Percentiles rank a stretch among this genome's conserved stretches.
phyloP scores from a whole-genome alignment of 1,140 invertebrate species.

The Drosophila gunungcola region DNA sequence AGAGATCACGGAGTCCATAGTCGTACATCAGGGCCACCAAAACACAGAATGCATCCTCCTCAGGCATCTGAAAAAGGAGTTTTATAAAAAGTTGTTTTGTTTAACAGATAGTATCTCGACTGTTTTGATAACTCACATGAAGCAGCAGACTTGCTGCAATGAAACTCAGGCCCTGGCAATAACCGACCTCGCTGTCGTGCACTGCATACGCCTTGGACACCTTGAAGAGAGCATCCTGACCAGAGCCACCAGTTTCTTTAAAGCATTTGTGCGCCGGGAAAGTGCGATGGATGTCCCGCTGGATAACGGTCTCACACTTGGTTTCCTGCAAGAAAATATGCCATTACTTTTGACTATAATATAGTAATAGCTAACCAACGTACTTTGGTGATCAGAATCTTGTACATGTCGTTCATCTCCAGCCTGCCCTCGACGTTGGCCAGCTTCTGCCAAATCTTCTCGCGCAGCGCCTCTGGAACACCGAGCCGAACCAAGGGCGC shows the following conservation, averaged over 20 bases:
- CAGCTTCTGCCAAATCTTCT: conserved; percentile 98
- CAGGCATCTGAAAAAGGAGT: conserved; percentile 93
- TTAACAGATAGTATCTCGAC: not conserved
- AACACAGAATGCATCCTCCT: conserved; percentile 99
- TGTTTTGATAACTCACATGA: conserved; percentile 90
- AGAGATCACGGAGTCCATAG: conserved; percentile 96
- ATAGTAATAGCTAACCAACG: conserved; percentile 14
- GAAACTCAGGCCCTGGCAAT: conserved; percentile 99
- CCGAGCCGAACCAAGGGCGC: conserved; percentile 92
- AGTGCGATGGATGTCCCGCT: conserved; percentile 98
- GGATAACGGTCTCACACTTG: conserved; percentile 95
- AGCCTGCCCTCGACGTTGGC: conserved; percentile 93
- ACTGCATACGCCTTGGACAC: conserved; percentile 99
- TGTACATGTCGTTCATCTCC: conserved; percentile 96
- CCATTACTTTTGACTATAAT: not conserved
- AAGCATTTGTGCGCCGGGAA: conserved; percentile 99
- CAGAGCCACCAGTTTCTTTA: conserved; percentile 93
- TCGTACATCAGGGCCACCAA: conserved; percentile 98
- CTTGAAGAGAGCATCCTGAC: conserved; percentile 97
- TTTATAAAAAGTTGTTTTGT: not conserved
- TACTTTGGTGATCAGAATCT: conserved; percentile 94
- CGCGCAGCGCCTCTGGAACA: conserved; percentile 97
- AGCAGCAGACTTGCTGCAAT: conserved; percentile 96
- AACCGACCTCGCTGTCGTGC: conserved; percentile 98
- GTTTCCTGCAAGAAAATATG: conserved; percentile 60